Evolutionary conservation across 1,140 invertebrate genomes (phyloP), one percentile per base, ranked within the genome.

Genomic region (Ips typographus): DNA sequence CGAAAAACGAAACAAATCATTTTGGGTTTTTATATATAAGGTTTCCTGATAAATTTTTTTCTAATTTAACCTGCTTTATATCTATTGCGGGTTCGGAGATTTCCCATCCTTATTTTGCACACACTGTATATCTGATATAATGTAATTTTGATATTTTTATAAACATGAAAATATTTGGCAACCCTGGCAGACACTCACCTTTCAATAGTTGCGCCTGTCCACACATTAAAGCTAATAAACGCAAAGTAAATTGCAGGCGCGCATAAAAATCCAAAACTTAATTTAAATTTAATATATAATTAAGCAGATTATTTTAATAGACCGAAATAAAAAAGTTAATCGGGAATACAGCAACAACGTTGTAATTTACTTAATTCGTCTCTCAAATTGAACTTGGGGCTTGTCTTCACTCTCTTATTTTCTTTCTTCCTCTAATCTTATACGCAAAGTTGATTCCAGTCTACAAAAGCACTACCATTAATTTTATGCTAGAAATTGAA

Each of bases 271-370:
- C 53, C 36, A 64, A 64, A 71, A 70, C 43, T 70, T 70, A 70
- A 61, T 71, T 71, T 66, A 71, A 71, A 65, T 71, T 71, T 71
- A 71, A 71, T 71, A 71, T 65, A 71, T 71, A 71, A 71, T 71
- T 65, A 71, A 65, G 69, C 62, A 66, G 63, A 71, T 65, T 66
- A 71, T 71, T 71, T 65, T 71, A 70, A 70, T 63, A 53, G 68
- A 38, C 52, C 43, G 37, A 70, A 70, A 70, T 64, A 70, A 64
- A 64, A 64, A 69, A 64, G 68, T 64, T 70, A 70, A 70, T 70
- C 68, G 68, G 57, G 69, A 71, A 65, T 65, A 71, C 65, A 57
- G 69, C 69, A 71, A 71, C 69, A 65, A 71, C 62, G 62, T 71
- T 65, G 69, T 71, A 71, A 71, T 71, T 71, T 71, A 58, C 69